phyloP scores from a whole-genome alignment of 2,888 invertebrate genomes.

The Gymnocheta viridis region DNA sequence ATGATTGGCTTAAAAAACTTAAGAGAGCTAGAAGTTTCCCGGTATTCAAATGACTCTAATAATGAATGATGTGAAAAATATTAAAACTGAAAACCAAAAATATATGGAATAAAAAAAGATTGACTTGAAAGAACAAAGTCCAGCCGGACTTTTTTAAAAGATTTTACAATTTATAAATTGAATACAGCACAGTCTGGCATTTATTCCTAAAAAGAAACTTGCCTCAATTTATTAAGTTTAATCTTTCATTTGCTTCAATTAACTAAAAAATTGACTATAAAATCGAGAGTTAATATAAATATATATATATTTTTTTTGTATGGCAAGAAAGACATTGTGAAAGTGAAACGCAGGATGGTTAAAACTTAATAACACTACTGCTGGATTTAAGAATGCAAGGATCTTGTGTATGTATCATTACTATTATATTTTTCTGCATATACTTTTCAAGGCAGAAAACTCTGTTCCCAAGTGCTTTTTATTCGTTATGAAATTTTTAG shows the following conservation, averaged over 20 bases:
- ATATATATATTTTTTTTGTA: neutral
- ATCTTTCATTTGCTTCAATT: neutral
- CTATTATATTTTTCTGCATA: conserved; percentile 6
- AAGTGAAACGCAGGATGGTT: neutral
- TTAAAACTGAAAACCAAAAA: no score
- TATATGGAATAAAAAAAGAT: no score
- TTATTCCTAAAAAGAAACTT: no score
- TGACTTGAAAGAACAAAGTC: no score
- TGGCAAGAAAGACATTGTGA: neutral
- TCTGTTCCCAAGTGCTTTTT: neutral
- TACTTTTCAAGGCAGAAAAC: conserved; percentile 12
- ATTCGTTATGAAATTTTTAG: neutral
- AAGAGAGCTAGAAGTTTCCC: no score
- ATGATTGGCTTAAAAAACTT: no score
- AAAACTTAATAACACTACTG: no score
- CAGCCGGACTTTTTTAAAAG: no score
- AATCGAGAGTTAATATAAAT: neutral
- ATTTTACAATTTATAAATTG: neutral
- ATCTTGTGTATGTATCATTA: neutral
- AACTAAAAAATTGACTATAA: neutral
- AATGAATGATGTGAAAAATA: no score
- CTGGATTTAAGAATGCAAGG: conserved; percentile 14
- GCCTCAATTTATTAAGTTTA: neutral
- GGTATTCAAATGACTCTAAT: no score
- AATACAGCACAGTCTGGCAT: neutral